phyloP scores from a whole-genome alignment of 2,797 vertebrate species.

The Setipinna tenuifilis region DNA sequence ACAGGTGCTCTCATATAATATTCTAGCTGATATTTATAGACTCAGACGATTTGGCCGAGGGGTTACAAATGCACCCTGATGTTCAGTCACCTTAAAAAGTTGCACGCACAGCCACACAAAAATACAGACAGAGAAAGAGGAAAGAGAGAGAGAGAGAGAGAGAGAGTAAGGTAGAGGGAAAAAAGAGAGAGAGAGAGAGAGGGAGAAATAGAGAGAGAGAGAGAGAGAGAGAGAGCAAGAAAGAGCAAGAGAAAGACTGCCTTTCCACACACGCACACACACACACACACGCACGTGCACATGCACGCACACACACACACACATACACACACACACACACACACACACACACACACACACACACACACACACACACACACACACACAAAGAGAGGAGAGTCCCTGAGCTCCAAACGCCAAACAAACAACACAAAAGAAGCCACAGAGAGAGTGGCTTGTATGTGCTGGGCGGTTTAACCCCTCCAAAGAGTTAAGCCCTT shows the following conservation, averaged over 20 bases:
- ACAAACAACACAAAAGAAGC: not conserved
- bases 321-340: constrained; percentile 27
- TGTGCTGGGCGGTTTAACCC: not conserved
- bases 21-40: not conserved
- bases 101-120: constrained; percentile 4
- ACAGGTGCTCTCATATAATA: not conserved
- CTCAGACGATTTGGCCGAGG: not conserved
- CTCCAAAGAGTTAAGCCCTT: constrained; percentile 20
- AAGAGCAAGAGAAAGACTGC: no score
- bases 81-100: not conserved
- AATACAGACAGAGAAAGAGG: no score
- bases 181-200: no score
- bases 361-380: not conserved
- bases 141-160: no score
- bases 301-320: constrained; percentile 30
- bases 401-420: not conserved
- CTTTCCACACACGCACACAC: not conserved
- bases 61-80: not conserved
- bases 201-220: no score
- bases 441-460: not conserved
- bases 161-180: no score
- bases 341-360: constrained; percentile 8
- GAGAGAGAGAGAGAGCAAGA: no score
- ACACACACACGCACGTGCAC: constrained; percentile 33
- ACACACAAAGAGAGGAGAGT: not conserved